Conservation (phyloP, 2,113 vertebrate species). For the Sula dactylatra region DNA sequence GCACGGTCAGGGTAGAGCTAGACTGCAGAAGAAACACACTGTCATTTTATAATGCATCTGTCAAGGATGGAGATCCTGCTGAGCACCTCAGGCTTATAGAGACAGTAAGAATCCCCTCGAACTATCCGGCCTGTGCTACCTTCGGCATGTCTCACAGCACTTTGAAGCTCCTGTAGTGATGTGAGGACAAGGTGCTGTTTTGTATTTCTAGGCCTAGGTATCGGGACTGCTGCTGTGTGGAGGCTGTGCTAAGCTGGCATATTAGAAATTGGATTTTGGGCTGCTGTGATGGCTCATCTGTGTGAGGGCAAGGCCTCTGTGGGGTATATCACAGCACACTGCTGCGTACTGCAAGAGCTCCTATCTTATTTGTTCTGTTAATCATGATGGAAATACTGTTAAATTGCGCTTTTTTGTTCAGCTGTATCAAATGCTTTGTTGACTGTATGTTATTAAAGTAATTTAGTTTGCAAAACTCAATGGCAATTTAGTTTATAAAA, state of each 20-base stretch:
- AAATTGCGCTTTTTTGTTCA: not conserved
- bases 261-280: not conserved
- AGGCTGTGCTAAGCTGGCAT: not conserved
- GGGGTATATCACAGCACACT: not conserved
- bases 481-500: not conserved
- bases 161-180: not conserved
- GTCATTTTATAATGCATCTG: not conserved
- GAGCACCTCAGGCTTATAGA: not conserved
- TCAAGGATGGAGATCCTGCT: not conserved
- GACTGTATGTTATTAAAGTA: not conserved
- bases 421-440: not conserved
- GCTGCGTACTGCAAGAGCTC: not conserved
- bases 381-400: not conserved
- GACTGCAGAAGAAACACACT: rapidly evolving
- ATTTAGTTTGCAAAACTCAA: not conserved
- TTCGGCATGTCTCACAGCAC: rapidly evolving
- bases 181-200: not conserved
- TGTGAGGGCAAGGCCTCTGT: not conserved
- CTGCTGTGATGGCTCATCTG: not conserved
- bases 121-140: not conserved
- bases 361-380: not conserved
- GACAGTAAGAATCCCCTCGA: not conserved
- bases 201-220: not conserved
- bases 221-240: rapidly evolving
- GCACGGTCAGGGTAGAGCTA: not conserved